Conservation (phyloP, 2,113 vertebrate genomes). For the Herpetotheres cachinnans region DNA sequence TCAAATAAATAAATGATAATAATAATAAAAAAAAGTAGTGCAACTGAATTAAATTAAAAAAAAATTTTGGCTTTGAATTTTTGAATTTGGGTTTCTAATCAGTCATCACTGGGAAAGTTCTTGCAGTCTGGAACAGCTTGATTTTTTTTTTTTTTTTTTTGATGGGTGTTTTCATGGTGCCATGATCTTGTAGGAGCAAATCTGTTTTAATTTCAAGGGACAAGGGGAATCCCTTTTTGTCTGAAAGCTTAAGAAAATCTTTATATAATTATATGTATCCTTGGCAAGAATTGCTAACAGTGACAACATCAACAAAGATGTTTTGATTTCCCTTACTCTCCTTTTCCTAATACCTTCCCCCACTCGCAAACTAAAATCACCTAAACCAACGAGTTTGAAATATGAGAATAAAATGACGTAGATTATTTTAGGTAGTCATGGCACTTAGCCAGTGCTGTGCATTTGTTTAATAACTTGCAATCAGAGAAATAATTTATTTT, state of each 20-base stretch:
- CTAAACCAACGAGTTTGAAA: background rate
- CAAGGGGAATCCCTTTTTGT: background rate
- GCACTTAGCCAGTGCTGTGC: too few species aligned
- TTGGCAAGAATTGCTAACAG: background rate
- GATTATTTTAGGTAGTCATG: background rate
- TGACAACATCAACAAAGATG: background rate
- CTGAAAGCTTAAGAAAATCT: background rate
- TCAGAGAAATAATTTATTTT: background rate
- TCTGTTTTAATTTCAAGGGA: background rate
- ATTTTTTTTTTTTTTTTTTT: background rate
- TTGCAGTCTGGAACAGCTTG: background rate
- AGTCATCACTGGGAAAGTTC: background rate
- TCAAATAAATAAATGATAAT: too few species aligned
- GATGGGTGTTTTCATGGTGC: background rate
- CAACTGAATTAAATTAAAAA: background rate
- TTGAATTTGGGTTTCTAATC: background rate
- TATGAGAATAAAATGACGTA: background rate
- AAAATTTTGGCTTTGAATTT: background rate
- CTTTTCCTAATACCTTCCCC: background rate
- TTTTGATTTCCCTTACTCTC: background rate
- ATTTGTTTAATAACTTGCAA: background rate
- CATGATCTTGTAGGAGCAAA: background rate
- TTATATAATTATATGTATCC: background rate
- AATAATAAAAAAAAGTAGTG: too few species aligned
- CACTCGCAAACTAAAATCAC: background rate